Evolutionary conservation across 2,113 vertebrate genomes (phyloP).

Genomic region (Mastomys coucha): DNA sequence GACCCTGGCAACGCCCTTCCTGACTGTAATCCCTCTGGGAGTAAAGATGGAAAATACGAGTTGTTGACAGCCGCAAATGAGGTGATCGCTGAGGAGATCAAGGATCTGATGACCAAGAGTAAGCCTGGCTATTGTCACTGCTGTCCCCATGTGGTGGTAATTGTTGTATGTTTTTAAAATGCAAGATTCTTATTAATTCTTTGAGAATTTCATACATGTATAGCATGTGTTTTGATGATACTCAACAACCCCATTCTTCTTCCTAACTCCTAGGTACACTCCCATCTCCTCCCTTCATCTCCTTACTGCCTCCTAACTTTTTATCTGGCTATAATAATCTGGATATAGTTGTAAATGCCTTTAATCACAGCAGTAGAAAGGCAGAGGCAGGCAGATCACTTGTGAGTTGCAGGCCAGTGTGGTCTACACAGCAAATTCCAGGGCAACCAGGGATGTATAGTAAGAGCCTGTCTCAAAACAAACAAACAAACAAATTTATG

Average conservation of each 20-base stretch:
- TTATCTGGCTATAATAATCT: background rate
- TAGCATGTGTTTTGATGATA: background rate
- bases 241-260: background rate
- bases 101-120: constrained; percentile 95
- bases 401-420: background rate
- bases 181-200: background rate
- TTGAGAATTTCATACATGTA: background rate
- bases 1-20: constrained; percentile 80
- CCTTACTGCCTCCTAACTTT: background rate
- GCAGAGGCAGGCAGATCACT: background rate
- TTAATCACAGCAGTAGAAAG: background rate
- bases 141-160: background rate
- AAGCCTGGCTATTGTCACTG: constrained; percentile 52
- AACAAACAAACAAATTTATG: background rate
- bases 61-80: constrained; percentile 94
- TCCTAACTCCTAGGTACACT: background rate
- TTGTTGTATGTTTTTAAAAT: background rate
- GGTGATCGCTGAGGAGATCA: constrained; percentile 93
- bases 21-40: constrained; percentile 88
- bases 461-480: background rate
- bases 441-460: background rate
- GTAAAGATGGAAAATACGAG: constrained; percentile 97
- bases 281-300: no score
- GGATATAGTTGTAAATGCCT: background rate
- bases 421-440: background rate